Conservation (phyloP, 1,140 invertebrate genomes). For the Watersipora subatra region DNA sequence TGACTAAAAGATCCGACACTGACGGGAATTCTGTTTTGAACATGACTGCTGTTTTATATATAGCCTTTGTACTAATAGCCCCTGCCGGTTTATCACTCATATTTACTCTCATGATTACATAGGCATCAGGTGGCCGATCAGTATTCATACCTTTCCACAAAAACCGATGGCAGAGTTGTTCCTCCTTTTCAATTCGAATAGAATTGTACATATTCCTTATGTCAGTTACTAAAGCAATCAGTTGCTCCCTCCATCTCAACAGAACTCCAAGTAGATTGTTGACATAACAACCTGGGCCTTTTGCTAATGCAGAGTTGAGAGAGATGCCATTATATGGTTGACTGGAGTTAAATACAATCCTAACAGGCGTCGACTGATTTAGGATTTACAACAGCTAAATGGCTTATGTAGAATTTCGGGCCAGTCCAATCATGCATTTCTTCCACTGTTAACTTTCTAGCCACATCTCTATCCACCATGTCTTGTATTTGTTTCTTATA, state of each 20-base stretch:
- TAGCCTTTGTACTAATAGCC: conserved; percentile 1
- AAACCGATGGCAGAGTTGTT: conserved; percentile 5
- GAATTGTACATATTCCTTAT: background rate
- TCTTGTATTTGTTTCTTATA: background rate
- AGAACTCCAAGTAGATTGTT: background rate
- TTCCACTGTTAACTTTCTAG: background rate
- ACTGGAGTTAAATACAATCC: background rate
- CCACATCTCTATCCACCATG: background rate
- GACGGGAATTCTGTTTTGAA: background rate
- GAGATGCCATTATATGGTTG: background rate
- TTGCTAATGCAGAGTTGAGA: background rate
- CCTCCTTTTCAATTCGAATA: background rate
- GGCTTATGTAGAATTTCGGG: background rate
- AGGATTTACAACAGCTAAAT: background rate
- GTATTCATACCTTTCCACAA: background rate
- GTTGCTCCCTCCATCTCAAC: background rate
- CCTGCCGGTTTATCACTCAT: conserved; percentile 6
- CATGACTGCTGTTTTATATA: conserved; percentile 5
- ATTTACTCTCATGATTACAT: conserved; percentile 2
- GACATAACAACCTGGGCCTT: background rate
- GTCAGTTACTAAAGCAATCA: background rate
- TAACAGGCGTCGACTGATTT: background rate
- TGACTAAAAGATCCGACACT: background rate
- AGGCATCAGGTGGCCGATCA: conserved; percentile 1
- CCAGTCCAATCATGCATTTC: background rate